Percentiles rank a stretch among this genome's conserved stretches.
Evolutionary conservation across 2,113 vertebrate species (phyloP).

Genomic region (Nothocercus julius): DNA sequence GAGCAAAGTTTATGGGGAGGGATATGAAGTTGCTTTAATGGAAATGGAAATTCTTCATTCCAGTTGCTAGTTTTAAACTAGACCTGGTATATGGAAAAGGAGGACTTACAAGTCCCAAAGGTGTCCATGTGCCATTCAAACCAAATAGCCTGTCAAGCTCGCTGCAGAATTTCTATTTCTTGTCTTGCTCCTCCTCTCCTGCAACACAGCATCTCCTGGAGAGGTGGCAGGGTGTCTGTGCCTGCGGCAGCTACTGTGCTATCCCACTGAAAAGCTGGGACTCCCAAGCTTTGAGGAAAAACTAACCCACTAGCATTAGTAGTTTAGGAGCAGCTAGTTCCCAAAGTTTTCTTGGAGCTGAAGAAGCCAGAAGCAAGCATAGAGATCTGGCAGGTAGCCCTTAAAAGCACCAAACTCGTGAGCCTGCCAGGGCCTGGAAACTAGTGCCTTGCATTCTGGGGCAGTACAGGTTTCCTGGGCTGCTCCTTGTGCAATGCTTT

Average conservation of each 20-base stretch:
- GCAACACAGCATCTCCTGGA: neutral
- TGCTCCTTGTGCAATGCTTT: neutral
- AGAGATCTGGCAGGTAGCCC: neutral
- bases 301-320: neutral
- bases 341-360: neutral
- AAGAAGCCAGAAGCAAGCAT: neutral
- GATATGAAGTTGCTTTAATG: neutral
- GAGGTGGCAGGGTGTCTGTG: neutral
- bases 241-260: neutral
- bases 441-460: neutral
- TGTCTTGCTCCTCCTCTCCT: neutral
- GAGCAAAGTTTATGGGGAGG: neutral
- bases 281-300: neutral
- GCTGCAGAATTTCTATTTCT: neutral
- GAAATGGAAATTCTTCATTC: neutral
- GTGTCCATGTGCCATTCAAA: neutral
- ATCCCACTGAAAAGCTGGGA: neutral
- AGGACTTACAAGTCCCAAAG: rapidly evolving
- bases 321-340: neutral
- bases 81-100: neutral
- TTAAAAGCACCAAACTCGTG: neutral
- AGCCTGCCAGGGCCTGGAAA: neutral
- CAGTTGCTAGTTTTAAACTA: neutral
- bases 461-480: neutral
- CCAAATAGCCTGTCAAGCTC: neutral